Conservation (phyloP, 2,797 vertebrate species). For the Trichosurus vulpecula region DNA sequence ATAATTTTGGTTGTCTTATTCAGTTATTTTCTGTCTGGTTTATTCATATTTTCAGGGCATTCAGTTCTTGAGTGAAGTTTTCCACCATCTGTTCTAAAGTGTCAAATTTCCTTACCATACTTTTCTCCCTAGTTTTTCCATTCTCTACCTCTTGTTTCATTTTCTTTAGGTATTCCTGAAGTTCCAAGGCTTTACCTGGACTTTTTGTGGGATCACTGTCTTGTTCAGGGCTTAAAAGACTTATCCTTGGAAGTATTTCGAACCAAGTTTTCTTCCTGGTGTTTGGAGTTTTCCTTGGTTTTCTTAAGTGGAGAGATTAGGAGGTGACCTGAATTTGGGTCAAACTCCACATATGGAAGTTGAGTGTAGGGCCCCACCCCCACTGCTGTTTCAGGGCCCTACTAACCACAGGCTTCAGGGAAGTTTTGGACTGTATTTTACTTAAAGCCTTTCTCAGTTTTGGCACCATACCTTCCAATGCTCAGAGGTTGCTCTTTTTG, state of each 20-base stretch:
- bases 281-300: neutral
- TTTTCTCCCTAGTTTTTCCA: neutral
- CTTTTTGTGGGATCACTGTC: neutral
- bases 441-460: neutral
- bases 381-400: neutral
- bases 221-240: neutral
- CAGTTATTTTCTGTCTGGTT: neutral
- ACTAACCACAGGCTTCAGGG: neutral
- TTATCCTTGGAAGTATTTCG: neutral
- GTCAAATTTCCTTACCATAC: neutral
- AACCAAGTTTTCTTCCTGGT: neutral
- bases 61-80: neutral
- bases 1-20: neutral
- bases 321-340: neutral
- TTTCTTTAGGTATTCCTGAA: neutral
- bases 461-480: neutral
- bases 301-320: neutral
- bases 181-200: neutral
- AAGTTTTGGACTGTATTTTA: neutral
- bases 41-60: neutral
- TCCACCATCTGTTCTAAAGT: neutral
- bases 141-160: neutral
- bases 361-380: neutral
- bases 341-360: neutral
- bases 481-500: neutral